A percentile compares a stretch with the other conserved stretches of the same genome.
These are phyloP conservation scores for Zaprionus nigranus DNA, from an alignment of 1,140 invertebrate species.

Conservation along the genomic window DNA sequence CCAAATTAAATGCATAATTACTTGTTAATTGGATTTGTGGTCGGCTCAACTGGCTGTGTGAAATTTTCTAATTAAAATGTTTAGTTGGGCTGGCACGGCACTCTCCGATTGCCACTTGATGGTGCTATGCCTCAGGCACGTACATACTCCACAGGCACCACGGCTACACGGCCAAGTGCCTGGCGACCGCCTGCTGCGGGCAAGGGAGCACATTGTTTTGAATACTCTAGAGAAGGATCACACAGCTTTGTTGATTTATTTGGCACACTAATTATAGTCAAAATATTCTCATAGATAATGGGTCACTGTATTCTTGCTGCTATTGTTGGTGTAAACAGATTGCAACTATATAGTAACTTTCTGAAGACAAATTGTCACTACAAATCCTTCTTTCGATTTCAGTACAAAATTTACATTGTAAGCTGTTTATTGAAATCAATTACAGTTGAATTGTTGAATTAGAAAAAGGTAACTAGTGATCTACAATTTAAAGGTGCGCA, in stretches of 20 bases:
- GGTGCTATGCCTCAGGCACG: constrained; percentile 45
- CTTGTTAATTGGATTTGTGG: constrained; percentile 80
- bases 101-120: constrained; percentile 41
- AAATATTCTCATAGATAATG: too few relatives aligned
- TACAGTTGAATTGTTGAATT: too few relatives aligned
- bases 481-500: too few relatives aligned
- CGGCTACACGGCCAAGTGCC: constrained; percentile 17
- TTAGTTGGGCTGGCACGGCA: constrained; percentile 46
- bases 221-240: constrained; percentile 9
- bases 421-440: too few relatives aligned
- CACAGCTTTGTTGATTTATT: background rate
- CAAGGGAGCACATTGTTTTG: constrained; percentile 21
- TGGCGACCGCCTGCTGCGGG: constrained; percentile 16
- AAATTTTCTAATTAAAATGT: constrained; percentile 82
- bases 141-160: constrained; percentile 15
- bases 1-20: constrained; percentile 81
- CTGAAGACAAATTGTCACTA: too few relatives aligned
- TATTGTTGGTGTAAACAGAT: too few relatives aligned
- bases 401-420: too few relatives aligned
- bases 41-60: constrained; percentile 71
- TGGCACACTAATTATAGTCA: background rate
- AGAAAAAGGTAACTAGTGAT: too few relatives aligned
- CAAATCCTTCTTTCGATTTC: too few relatives aligned
- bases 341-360: too few relatives aligned
- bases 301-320: background rate